Evolutionary conservation across 1,140 invertebrate genomes (phyloP), one percentile per base, ranked within the genome.

Genomic region (Agraylea sexmaculata): DNA sequence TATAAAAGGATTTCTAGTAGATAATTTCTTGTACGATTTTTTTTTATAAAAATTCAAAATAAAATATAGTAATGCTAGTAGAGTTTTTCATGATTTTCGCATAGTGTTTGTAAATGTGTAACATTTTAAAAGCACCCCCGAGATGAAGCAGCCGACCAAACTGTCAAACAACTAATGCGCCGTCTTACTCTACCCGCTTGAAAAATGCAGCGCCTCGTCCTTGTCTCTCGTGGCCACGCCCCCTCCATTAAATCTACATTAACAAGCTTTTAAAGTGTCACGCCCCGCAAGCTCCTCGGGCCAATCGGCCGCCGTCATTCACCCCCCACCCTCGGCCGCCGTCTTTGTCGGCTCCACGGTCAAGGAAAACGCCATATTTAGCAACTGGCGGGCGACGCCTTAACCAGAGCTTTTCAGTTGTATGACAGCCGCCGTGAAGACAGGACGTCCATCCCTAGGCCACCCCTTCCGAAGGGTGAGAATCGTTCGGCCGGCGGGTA

Each of bases 281-380:
- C 43, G 31, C 46, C 42, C 36, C 5, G 11, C 21, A n/a, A 29
- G 31, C 25, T 18, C 31, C 22, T 22, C 42, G 12, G 13, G 23
- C 46, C 46, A 47, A 44, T 47, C 18, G 36, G 10, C 5, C 7
- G 16, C 15, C 16, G 19, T 23, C 20, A 16, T 38, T 27, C 28
- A 12, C 4, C 11, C 22, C 25, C 42, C 35, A 12, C 23, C 23
- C 42, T 29, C 27, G 30, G 30, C 17, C 28, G 16, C 37, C 6
- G 18, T 21, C 29, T 35, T 25, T 4, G 37, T 31, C 13, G 18
- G 2, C n/a, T 3, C 33, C 29, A 10, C 16, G 11, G 19, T 17
- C n/a, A 20, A 31, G 22, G 17, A 18, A 40, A 45, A 21, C 46
- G 42, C 46, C 46, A 48, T 48, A 45, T 41, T 47, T 42, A 28